phyloP scores from a whole-genome alignment of 1,140 invertebrate species.

The Lepidurus arcticus region DNA sequence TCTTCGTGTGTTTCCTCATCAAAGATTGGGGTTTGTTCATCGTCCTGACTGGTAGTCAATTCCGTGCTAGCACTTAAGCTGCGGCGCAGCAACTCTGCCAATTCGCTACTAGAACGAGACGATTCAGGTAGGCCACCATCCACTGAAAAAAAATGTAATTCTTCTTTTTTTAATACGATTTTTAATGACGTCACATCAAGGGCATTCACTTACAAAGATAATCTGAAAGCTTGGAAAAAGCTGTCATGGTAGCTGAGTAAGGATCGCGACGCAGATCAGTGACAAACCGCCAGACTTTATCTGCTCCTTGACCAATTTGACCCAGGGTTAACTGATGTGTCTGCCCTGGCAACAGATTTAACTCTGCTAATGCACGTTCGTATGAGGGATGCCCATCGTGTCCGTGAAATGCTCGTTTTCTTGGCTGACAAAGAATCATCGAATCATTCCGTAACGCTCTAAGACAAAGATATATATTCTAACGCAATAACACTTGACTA shows the following conservation, averaged over 20 bases:
- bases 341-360: slow-evolving; percentile 68
- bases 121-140: slow-evolving; percentile 24
- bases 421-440: slow-evolving; percentile 30
- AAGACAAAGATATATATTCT: slow-evolving; percentile 2
- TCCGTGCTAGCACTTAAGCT: slow-evolving; percentile 15
- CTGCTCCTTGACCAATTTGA: slow-evolving; percentile 45
- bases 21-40: not conserved
- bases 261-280: slow-evolving; percentile 66
- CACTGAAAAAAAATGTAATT: slow-evolving; percentile 42
- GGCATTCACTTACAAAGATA: slow-evolving; percentile 47
- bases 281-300: slow-evolving; percentile 63
- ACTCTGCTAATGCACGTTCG: slow-evolving; percentile 66
- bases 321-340: slow-evolving; percentile 28
- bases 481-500: not conserved
- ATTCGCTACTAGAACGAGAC: slow-evolving; percentile 49
- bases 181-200: not conserved
- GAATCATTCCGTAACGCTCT: slow-evolving; percentile 32
- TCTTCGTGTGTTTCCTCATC: not conserved
- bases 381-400: slow-evolving; percentile 25
- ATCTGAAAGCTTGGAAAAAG: slow-evolving; percentile 77
- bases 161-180: no score
- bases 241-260: slow-evolving; percentile 70
- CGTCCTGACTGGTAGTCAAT: not conserved
- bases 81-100: slow-evolving; percentile 48
- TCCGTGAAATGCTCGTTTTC: slow-evolving; percentile 23